Conservation (phyloP, 2,888 invertebrate species). For the Eretmocerus hayati region DNA sequence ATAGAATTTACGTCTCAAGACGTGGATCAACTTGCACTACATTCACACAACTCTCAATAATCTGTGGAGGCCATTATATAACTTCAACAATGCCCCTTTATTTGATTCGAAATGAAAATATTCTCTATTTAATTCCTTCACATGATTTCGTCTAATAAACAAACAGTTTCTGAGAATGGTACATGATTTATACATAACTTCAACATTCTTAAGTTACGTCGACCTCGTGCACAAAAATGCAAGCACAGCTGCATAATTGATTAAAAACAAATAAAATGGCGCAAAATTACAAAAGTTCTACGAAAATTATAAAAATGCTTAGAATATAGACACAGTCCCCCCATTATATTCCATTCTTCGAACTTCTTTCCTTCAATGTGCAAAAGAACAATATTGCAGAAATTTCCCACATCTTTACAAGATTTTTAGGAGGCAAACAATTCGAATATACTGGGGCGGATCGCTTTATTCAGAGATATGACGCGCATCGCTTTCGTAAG, state of each 20-base stretch:
- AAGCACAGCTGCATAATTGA: no score
- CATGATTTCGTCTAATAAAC: no score
- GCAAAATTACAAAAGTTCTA: conserved; percentile 14
- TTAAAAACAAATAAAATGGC: background rate
- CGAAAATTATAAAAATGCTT: conserved; percentile 23
- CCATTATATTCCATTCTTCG: conserved; percentile 25
- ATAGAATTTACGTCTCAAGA: background rate
- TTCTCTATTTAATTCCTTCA: no score
- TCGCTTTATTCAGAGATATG: conserved; percentile 9
- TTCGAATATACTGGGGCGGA: conserved; percentile 18
- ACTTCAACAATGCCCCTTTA: conserved; percentile 44
- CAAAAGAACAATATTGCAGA: background rate
- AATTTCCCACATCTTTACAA: conserved; percentile 1
- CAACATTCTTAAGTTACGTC: no score
- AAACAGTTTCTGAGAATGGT: no score
- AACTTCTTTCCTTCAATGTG: background rate
- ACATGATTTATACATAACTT: no score
- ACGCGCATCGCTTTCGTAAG: conserved; percentile 15
- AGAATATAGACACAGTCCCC: conserved; percentile 25
- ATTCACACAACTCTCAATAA: conserved; percentile 20
- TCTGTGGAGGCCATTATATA: conserved; percentile 25
- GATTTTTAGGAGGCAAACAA: conserved; percentile 15
- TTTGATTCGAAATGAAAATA: conserved; percentile 25
- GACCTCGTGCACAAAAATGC: no score
- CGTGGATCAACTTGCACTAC: conserved; percentile 6